Evolutionary conservation across 2,797 vertebrate species (phyloP), one percentile per base, ranked within the genome.

Genomic region (Scomberomorus guttatus): DNA sequence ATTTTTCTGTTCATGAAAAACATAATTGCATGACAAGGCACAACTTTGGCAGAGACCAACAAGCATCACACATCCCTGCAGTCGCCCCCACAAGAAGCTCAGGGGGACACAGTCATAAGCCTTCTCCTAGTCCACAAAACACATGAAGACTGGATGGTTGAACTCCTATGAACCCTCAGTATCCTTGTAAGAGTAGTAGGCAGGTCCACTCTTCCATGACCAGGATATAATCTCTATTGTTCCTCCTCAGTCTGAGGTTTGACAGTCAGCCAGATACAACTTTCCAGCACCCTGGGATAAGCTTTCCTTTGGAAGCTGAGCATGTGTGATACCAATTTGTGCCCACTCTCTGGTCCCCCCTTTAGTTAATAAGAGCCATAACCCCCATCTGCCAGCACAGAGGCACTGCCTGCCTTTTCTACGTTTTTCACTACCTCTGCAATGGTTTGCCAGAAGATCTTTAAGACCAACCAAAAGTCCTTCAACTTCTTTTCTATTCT

Each of bases 161-260:
- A 70, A 74, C 56, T 60, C 34, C 20, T 18, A 55, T 69, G 63
- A 55, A 76, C 46, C 46, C 15, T 24, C 18, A 18, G 24, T 42
- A 42, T 70, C 37, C 60, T 50, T 60, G 17, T 37, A 74, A 24
- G 46, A 74, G 55, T 29, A 60, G 50, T 59, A 75, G 27, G 25
- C 56, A 20, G 20, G 27, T 58, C 51, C 32, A 57, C 44, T 52
- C 32, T 51, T 32, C 39, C 55, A 66, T 18, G 42, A 56, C 50
- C n/a, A 17, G 2, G 24, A 44, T 15, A 9, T 29, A 73, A 72
- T 68, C 32, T 39, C 44, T n/a, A 22, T 67, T 67, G 39, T 61
- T 61, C 18, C 64, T 24, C 17, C 11, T 66, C 18, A 15, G 24
- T 65, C 59, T 64, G 54, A 42, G 25, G 25, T 59, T 50, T 42